Evolutionary conservation across 2,888 invertebrate genomes (phyloP), one percentile per base, ranked within the genome.

Genomic region (Thereva unica): DNA sequence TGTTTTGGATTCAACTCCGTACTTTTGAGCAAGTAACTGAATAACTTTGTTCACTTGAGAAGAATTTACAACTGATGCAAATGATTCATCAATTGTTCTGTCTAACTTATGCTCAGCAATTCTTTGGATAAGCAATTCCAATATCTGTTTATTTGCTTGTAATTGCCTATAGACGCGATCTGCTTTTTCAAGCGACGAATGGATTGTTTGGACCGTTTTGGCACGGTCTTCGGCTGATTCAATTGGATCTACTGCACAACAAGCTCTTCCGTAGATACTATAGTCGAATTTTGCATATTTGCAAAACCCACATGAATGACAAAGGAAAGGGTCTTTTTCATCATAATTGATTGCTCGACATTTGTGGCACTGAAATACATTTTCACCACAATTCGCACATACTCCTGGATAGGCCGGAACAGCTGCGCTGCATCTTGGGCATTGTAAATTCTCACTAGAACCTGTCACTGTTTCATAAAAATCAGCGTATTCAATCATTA

Each of bases 261-360:
- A 96, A 0, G 95, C 92, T 34, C 93, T 88, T 4, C 93, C 95
- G 4, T 90, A 90, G 67, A 97, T 84, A 7, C 93, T 93, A 82
- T 96, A 95, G 82, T 99, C 98, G 80, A 98, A 97, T 82, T 98
- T 97, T 42, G 97, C 98, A 82, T 98, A 98, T 83, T 98, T 98
- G 84, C 98, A 99, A 83, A 96, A 98, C 1, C 98, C 98, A 81
- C 99, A 99, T 4, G 97, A 93, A 81, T 97, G 97, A 78, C 99
- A 99, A 35, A 99, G 83, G 86, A 98, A 99, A 0, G 98, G 98
- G 82, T 98, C 98, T 79, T 97, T 96, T 79, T 98, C 97, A 79
- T 97, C 97, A 81, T 98, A 98, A 82, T 99, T 98, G 74, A 99
- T 99, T 0, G 97, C 95, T 35, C 96, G 91, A 76, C 98, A 99